Evolutionary conservation across 2,888 invertebrate species (phyloP).

Genomic region (Scaptomyza reducta): DNA sequence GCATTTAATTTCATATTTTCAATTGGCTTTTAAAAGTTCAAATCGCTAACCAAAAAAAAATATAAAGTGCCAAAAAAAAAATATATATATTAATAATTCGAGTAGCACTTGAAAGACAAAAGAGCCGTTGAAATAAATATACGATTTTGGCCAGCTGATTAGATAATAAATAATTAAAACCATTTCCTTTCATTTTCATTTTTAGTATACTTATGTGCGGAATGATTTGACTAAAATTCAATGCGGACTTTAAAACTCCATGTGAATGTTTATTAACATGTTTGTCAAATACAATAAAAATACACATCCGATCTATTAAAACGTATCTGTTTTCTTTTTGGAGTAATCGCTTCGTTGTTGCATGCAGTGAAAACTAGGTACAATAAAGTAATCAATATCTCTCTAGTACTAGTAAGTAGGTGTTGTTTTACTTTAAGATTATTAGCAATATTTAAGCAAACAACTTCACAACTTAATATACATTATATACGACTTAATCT

Average conservation of each 20-base stretch:
- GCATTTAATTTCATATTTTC: conserved; percentile 24
- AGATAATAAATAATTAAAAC: conserved; percentile 44
- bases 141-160: conserved; percentile 30
- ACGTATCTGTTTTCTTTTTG: too few relatives aligned
- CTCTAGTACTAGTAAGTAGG: too few relatives aligned
- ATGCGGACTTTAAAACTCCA: background rate
- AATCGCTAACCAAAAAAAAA: conserved; percentile 7
- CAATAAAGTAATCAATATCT: too few relatives aligned
- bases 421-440: too few relatives aligned
- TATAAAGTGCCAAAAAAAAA: background rate
- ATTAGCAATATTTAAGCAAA: too few relatives aligned
- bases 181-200: conserved; percentile 4
- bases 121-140: conserved; percentile 44
- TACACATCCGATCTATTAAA: too few relatives aligned
- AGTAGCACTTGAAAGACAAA: conserved; percentile 57
- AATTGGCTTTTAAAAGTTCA: conserved; percentile 28
- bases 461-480: too few relatives aligned
- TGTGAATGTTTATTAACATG: too few relatives aligned
- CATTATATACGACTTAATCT: too few relatives aligned
- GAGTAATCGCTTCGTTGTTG: too few relatives aligned
- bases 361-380: too few relatives aligned
- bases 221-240: background rate
- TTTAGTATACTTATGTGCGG: background rate
- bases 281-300: too few relatives aligned
- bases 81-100: conserved; percentile 6